phyloP scores from a whole-genome alignment of 2,888 invertebrate species.

The Melipona bicolor region DNA sequence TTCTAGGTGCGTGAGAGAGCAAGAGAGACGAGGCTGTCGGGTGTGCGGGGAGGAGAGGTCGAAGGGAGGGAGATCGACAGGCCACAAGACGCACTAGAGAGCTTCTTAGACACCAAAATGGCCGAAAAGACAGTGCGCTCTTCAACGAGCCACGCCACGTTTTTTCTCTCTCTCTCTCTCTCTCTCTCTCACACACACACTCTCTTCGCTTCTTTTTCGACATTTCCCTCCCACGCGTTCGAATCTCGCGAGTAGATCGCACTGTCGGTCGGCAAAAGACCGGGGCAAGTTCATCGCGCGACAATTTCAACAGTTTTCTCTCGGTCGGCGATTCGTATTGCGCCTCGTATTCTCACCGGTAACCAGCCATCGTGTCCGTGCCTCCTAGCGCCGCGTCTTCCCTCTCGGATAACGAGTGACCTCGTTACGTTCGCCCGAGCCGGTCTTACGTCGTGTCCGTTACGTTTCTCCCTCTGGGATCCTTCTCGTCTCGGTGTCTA shows the following conservation, averaged over 20 bases:
- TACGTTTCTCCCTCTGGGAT: constrained; percentile 52
- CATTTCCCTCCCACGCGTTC: not conserved
- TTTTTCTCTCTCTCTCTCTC: not conserved
- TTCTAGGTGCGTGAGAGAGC: constrained; percentile 59
- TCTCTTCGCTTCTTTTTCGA: not conserved
- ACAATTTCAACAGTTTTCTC: not conserved
- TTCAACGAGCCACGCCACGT: constrained; percentile 26
- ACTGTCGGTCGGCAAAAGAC: not conserved
- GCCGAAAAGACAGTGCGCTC: constrained; percentile 73
- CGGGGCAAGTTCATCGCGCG: not conserved
- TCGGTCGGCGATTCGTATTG: not conserved
- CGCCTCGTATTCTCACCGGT: not conserved
- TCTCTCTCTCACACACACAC: not conserved
- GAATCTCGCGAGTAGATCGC: not conserved
- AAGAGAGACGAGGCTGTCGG: constrained; percentile 27
- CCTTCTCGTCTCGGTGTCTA: constrained; percentile 39
- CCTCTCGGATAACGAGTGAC: constrained; percentile 65
- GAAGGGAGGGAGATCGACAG: constrained; percentile 66
- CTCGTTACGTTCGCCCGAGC: constrained; percentile 62
- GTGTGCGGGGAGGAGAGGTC: constrained; percentile 47
- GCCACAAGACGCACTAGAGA: constrained; percentile 66
- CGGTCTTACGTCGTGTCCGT: constrained; percentile 53
- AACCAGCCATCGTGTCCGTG: too few species aligned
- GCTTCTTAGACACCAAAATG: constrained; percentile 76
- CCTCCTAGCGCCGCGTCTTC: constrained; percentile 48